Percentiles rank a stretch among this genome's conserved stretches.
Evolutionary conservation across 2,797 vertebrate genomes (phyloP).

Genomic region (Malurus splendens): DNA sequence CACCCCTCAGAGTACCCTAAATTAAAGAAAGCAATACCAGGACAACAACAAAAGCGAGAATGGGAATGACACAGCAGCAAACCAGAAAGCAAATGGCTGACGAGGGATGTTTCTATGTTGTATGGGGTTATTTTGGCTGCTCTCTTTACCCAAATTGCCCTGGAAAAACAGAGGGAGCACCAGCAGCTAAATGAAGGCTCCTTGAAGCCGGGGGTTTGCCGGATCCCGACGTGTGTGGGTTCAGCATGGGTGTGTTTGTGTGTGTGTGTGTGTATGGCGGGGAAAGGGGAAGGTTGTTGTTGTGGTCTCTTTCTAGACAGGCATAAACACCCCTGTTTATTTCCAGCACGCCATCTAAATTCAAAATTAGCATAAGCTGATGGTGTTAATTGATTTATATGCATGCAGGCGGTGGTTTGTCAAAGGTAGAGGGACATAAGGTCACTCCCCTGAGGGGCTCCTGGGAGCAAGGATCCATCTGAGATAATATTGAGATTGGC

Average conservation of each 20-base stretch:
- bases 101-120: background rate
- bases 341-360: conserved; percentile 27
- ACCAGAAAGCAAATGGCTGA: conserved; percentile 16
- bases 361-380: conserved; percentile 50
- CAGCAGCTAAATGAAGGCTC: background rate
- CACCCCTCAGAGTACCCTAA: background rate
- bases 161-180: background rate
- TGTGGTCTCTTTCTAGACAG: conserved; percentile 6
- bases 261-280: rapidly evolving
- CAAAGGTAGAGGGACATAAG: conserved; percentile 42
- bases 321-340: conserved; percentile 1
- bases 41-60: background rate
- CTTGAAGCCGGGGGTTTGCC: background rate
- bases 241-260: background rate
- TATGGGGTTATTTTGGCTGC: background rate
- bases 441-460: background rate
- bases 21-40: background rate
- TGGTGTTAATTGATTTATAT: conserved; percentile 55
- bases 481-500: conserved; percentile 48
- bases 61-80: background rate
- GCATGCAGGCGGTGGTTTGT: conserved; percentile 42
- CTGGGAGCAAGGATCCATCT: conserved; percentile 38
- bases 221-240: rapidly evolving
- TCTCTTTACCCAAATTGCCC: background rate
- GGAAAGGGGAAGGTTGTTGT: background rate